Conservation (phyloP, 2,888 invertebrate genomes). For the Chymomyza amoena region DNA sequence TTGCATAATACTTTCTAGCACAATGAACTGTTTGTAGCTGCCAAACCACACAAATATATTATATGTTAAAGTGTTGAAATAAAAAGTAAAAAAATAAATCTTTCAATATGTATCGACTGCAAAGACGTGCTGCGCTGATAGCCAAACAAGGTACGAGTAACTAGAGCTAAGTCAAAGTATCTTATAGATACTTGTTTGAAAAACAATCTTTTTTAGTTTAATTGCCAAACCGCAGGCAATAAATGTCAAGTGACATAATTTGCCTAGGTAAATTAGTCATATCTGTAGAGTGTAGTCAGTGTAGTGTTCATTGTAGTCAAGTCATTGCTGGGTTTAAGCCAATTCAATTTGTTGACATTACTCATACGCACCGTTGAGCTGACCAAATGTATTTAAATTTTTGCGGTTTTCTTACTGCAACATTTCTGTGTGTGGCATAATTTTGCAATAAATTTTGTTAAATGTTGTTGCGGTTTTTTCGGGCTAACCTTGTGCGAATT, state of each 20-base stretch:
- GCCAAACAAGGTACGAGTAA: constrained; percentile 75
- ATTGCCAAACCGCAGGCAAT: constrained; percentile 14
- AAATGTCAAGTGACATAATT: constrained; percentile 15
- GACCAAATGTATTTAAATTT: neutral
- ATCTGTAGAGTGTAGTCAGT: too few relatives aligned
- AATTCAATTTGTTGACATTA: constrained; percentile 39
- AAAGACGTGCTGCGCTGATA: constrained; percentile 74
- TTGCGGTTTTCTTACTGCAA: neutral
- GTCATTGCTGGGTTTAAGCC: neutral
- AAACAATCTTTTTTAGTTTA: neutral
- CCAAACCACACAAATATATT: too few relatives aligned
- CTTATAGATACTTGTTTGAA: neutral
- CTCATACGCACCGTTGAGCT: constrained; percentile 54
- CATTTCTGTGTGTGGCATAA: neutral
- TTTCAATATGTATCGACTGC: constrained; percentile 74
- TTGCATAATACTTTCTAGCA: constrained; percentile 10
- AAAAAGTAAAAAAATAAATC: constrained; percentile 1
- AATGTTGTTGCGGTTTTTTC: neutral
- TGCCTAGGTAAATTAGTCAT: constrained; percentile 15
- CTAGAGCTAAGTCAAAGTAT: neutral
- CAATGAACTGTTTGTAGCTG: constrained; percentile 55
- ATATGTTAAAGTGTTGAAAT: neutral
- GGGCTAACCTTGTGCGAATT: neutral
- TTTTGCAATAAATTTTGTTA: neutral
- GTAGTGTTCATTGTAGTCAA: constrained; percentile 22